These are phyloP conservation scores for Brotula barbata DNA, from an alignment of 2,797 vertebrate genomes.

Conservation along the genomic window DNA sequence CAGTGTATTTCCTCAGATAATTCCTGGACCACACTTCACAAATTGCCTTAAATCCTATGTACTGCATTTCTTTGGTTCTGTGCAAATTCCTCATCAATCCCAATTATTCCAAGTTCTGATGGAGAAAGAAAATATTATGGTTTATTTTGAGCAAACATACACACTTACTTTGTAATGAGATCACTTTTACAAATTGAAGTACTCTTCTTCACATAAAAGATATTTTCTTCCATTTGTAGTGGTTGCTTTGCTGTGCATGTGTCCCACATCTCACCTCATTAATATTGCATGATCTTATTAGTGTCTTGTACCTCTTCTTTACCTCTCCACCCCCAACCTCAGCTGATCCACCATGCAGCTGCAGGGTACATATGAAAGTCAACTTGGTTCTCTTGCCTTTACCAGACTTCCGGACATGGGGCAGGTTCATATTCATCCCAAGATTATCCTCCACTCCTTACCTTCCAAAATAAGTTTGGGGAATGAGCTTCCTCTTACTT, in stretches of 20 bases:
- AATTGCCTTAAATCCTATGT: background rate
- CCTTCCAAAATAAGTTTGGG: slow-evolving; percentile 48
- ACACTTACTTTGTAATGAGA: too few relatives aligned
- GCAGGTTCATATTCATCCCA: slow-evolving; percentile 55
- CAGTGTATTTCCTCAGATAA: background rate
- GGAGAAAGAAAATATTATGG: too few relatives aligned
- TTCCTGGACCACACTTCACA: slow-evolving; percentile 2
- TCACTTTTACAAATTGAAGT: too few relatives aligned
- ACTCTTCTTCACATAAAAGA: slow-evolving; percentile 46
- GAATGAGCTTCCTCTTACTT: slow-evolving; percentile 54
- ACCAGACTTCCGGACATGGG: slow-evolving; percentile 39
- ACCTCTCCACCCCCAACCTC: slow-evolving; percentile 24
- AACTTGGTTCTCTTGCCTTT: slow-evolving; percentile 43
- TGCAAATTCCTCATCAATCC: slow-evolving; percentile 5
- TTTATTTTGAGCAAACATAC: too few relatives aligned
- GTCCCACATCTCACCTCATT: slow-evolving; percentile 68
- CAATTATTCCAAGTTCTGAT: background rate
- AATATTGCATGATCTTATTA: slow-evolving; percentile 71
- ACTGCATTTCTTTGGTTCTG: slow-evolving; percentile 8
- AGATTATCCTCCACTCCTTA: slow-evolving; percentile 60
- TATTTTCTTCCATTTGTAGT: slow-evolving; percentile 53
- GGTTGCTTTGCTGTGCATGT: slow-evolving; percentile 63
- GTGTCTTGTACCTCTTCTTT: slow-evolving; percentile 54
- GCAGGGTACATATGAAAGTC: slow-evolving; percentile 54
- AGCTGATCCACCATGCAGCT: slow-evolving; percentile 32